Evolutionary conservation across 2,113 vertebrate genomes (phyloP).

Genomic region (Leucoraja erinaceus): DNA sequence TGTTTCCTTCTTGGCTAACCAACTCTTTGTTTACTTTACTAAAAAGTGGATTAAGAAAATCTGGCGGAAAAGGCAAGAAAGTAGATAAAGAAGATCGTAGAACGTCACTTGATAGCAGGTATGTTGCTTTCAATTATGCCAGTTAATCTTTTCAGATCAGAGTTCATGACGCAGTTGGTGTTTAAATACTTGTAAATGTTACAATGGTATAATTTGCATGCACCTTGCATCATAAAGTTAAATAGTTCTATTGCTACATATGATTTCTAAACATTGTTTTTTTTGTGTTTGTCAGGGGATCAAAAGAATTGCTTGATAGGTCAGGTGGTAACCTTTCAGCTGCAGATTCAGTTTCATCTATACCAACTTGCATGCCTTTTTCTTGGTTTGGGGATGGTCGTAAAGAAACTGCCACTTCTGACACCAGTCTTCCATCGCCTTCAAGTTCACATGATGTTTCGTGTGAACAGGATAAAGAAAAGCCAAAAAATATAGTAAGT

Average conservation of each 20-base stretch:
- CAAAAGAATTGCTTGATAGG: constrained; percentile 75
- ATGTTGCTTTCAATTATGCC: constrained; percentile 36
- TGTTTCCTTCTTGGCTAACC: neutral
- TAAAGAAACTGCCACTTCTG: constrained; percentile 67
- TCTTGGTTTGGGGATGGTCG: constrained; percentile 87
- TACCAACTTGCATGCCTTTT: constrained; percentile 85
- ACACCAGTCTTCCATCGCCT: constrained; percentile 63
- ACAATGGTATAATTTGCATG: neutral
- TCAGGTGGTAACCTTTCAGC: constrained; percentile 72
- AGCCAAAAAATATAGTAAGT: constrained; percentile 69
- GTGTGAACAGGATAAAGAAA: constrained; percentile 66
- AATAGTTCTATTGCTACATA: neutral
- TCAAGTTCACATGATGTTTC: constrained; percentile 55
- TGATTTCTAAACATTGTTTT: neutral
- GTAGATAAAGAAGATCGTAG: constrained; percentile 73
- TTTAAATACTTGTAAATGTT: neutral
- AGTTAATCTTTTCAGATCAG: neutral
- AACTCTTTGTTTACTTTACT: constrained; percentile 3
- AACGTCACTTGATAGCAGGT: constrained; percentile 82
- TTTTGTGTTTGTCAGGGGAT: constrained; percentile 60
- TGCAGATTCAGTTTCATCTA: constrained; percentile 76
- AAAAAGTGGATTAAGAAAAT: constrained; percentile 78
- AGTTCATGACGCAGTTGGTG: neutral
- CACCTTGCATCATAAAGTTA: neutral
- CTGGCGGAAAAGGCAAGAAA: constrained; percentile 83